These are phyloP conservation scores for Acrossocheilus wenchowensis DNA, from an alignment of 2,797 vertebrate species.

Conservation along the genomic window DNA sequence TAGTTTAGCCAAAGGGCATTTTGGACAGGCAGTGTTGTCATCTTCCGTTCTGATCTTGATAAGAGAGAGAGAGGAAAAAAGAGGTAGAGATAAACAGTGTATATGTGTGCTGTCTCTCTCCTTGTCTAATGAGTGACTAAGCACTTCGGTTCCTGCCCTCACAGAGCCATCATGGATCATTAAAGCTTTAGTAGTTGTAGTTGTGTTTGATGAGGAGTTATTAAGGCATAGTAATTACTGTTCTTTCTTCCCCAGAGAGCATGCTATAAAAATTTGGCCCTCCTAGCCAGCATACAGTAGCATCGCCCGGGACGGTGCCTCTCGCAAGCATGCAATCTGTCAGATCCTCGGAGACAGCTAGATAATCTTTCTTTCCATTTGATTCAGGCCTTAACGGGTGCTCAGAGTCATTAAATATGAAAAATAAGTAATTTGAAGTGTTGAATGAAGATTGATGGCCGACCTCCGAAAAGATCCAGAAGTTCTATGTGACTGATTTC, in stretches of 20 bases:
- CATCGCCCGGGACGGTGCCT: not conserved
- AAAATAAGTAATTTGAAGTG: conserved; percentile 33
- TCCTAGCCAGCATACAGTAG: conserved; percentile 27
- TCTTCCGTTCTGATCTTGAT: conserved; percentile 18
- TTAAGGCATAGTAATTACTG: conserved; percentile 58
- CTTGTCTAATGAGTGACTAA: conserved; percentile 49
- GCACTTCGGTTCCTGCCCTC: conserved; percentile 43
- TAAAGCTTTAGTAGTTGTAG: conserved; percentile 54
- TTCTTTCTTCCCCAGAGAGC: conserved; percentile 46
- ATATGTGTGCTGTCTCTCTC: conserved; percentile 12
- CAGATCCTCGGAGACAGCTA: not conserved
- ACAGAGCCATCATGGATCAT: conserved; percentile 43
- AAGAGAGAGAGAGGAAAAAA: not conserved
- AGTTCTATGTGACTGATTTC: not conserved
- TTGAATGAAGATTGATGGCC: not conserved
- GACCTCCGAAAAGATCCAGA: not conserved
- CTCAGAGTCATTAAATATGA: conserved; percentile 18
- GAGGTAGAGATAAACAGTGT: not conserved
- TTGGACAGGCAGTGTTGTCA: conserved; percentile 8
- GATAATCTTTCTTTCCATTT: conserved; percentile 21
- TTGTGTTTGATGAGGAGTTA: conserved; percentile 55
- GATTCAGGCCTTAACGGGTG: not conserved
- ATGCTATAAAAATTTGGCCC: conserved; percentile 31
- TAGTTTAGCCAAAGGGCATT: not conserved
- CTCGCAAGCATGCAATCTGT: conserved; percentile 11